Evolutionary conservation across 1,140 invertebrate genomes (phyloP).

Genomic region (Choristoneura fumiferana): DNA sequence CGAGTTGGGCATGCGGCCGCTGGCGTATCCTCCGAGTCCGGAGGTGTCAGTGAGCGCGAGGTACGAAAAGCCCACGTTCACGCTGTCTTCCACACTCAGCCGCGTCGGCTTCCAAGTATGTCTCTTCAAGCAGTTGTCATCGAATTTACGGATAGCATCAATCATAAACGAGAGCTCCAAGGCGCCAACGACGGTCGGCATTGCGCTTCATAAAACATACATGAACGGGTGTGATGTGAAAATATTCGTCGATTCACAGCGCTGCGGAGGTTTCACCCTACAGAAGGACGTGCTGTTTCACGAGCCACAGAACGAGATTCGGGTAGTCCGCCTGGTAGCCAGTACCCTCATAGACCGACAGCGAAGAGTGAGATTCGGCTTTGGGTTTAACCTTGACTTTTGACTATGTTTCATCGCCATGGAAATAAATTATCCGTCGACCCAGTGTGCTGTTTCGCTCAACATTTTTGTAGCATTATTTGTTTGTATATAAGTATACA

Average conservation of each 20-base stretch:
- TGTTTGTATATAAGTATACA: conserved; percentile 76
- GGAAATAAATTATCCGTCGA: conserved; percentile 28
- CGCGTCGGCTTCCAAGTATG: conserved; percentile 57
- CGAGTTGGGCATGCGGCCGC: conserved; percentile 45
- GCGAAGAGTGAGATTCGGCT: conserved; percentile 53
- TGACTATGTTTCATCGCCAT: conserved; percentile 28
- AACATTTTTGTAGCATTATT: conserved; percentile 63
- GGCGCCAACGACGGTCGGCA: conserved; percentile 40
- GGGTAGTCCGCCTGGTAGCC: conserved; percentile 49
- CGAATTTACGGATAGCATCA: conserved; percentile 55
- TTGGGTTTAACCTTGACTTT: conserved; percentile 68
- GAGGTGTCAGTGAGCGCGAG: conserved; percentile 51
- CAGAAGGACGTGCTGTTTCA: conserved; percentile 57
- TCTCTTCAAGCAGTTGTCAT: conserved; percentile 54
- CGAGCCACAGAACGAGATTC: conserved; percentile 47
- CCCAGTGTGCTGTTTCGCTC: conserved; percentile 1
- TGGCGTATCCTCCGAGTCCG: conserved; percentile 38
- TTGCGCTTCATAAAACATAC: conserved; percentile 59
- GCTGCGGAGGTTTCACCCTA: conserved; percentile 60
- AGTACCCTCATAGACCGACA: conserved; percentile 61
- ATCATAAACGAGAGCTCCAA: conserved; percentile 48
- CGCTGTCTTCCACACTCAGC: conserved; percentile 55
- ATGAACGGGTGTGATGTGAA: conserved; percentile 57
- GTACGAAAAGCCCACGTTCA: conserved; percentile 47
- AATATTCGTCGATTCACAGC: conserved; percentile 63